These are phyloP conservation scores for Hylomyscus alleni DNA, from an alignment of 2,797 vertebrate genomes.

Conservation along the genomic window DNA sequence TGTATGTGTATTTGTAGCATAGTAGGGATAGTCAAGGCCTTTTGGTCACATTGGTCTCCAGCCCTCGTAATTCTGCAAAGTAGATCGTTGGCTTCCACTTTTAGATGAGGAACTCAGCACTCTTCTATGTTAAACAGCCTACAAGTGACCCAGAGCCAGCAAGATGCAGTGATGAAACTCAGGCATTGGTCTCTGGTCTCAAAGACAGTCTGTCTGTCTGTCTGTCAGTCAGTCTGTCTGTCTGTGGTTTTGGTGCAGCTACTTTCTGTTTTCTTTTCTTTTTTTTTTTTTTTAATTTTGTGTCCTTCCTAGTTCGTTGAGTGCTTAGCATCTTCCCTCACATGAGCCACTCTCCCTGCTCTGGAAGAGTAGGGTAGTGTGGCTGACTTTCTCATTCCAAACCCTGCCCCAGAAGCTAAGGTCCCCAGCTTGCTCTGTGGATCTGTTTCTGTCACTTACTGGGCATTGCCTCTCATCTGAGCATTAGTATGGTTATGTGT, in stretches of 20 bases:
- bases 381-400: slow-evolving; percentile 17
- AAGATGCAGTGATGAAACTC: neutral
- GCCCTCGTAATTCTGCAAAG: slow-evolving; percentile 15
- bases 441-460: neutral
- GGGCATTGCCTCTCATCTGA: slow-evolving; percentile 18
- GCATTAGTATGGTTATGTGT: neutral
- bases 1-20: neutral
- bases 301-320: neutral
- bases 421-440: neutral
- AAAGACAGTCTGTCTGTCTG: neutral
- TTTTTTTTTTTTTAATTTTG: neutral
- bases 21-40: neutral
- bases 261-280: neutral
- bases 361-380: neutral
- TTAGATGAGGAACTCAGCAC: neutral
- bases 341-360: neutral
- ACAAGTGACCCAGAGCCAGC: neutral
- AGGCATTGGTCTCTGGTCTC: neutral
- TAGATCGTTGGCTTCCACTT: slow-evolving; percentile 39
- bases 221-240: neutral
- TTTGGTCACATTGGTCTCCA: neutral
- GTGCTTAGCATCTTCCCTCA: neutral
- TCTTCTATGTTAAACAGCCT: slow-evolving; percentile 27
- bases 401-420: neutral
- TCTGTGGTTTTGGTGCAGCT: neutral